Conservation (phyloP, 1,140 invertebrate species). For the Cherax destructor region DNA sequence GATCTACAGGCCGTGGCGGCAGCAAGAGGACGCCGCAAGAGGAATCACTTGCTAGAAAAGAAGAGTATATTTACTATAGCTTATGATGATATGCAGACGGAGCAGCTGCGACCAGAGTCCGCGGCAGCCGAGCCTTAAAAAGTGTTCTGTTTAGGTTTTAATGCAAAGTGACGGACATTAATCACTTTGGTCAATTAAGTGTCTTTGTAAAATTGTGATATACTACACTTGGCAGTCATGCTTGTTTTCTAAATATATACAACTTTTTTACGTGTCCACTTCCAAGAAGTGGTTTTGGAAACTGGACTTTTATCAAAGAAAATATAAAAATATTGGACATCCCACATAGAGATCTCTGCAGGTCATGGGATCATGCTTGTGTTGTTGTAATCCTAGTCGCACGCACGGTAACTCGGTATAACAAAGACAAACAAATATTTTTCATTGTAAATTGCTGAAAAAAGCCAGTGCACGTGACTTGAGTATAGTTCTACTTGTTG, state of each 20-base stretch:
- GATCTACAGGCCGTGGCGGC: conserved; percentile 75
- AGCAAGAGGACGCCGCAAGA: conserved; percentile 77
- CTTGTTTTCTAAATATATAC: not conserved
- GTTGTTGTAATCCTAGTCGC: not conserved
- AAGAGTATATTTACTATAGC: conserved; percentile 96
- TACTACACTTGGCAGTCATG: not conserved
- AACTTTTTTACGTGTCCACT: not conserved
- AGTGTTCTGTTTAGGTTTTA: not conserved
- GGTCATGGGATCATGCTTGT: not conserved
- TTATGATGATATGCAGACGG: conserved; percentile 88
- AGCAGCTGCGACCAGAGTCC: conserved; percentile 79
- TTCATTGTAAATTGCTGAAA: not conserved
- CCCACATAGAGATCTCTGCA: not conserved
- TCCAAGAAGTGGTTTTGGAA: not conserved
- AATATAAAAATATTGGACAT: not conserved
- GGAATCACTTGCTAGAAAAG: conserved; percentile 88
- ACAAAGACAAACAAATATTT: not conserved
- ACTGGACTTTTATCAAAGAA: not conserved
- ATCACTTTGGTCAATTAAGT: not conserved
- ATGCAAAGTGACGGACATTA: not conserved
- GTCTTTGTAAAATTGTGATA: not conserved
- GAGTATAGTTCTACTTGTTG: not conserved
- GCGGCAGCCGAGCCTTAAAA: conserved; percentile 57
- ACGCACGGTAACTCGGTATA: not conserved
- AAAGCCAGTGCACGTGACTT: not conserved